phyloP scores from a whole-genome alignment of 1,140 invertebrate genomes.

The Orchestia grillus region DNA sequence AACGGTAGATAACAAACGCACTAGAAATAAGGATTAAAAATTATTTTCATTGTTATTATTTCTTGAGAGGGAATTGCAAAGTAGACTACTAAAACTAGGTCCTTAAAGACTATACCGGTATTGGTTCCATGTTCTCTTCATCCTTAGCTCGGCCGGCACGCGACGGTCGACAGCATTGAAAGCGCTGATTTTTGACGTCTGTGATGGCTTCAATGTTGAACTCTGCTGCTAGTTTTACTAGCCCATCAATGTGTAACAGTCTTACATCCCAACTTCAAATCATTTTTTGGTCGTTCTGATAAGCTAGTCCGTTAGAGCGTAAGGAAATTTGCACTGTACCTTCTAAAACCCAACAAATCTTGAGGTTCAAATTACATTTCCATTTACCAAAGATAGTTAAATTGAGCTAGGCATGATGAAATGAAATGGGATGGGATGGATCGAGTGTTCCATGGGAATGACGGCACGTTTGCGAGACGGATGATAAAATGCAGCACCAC shows the following conservation, averaged over 20 bases:
- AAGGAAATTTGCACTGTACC: not conserved
- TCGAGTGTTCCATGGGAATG: not conserved
- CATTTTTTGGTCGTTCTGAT: not conserved
- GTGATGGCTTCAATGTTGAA: not conserved
- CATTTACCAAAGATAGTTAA: not conserved
- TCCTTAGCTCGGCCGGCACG: conserved; percentile 11
- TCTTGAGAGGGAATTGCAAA: conserved; percentile 52
- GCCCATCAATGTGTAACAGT: no score
- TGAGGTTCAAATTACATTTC: not conserved
- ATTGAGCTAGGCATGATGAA: not conserved
- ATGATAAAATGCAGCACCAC: not conserved
- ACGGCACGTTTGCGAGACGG: not conserved
- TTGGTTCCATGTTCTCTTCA: conserved; percentile 53
- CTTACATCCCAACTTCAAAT: not conserved
- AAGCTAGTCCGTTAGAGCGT: not conserved
- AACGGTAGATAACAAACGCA: conserved; percentile 43
- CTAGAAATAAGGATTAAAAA: not conserved
- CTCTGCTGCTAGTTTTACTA: no score
- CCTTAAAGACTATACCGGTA: conserved; percentile 43
- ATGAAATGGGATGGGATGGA: not conserved
- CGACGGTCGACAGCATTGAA: not conserved
- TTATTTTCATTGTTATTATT: conserved; percentile 31
- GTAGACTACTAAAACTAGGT: conserved; percentile 22
- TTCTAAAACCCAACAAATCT: not conserved
- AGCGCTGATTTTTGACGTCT: not conserved